These are phyloP conservation scores for Amphipoea oculea DNA, from an alignment of 2,888 invertebrate genomes.

Conservation along the genomic window DNA sequence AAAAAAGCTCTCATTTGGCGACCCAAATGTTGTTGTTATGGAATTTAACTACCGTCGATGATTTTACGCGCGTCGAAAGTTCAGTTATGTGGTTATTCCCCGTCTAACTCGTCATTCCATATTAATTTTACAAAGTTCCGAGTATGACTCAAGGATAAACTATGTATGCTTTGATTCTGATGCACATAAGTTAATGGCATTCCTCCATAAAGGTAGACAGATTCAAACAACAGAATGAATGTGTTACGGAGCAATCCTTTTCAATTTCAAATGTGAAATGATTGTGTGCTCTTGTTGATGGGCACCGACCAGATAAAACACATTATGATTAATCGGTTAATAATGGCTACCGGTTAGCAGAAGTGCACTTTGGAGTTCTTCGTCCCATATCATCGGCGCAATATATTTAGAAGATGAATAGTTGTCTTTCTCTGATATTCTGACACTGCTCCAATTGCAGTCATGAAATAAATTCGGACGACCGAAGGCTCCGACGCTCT, in stretches of 20 bases:
- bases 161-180: constrained; percentile 13
- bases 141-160: constrained; percentile 42
- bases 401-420: background rate
- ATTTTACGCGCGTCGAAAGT: constrained; percentile 10
- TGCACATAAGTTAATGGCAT: background rate
- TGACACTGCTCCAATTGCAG: background rate
- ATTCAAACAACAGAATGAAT: background rate
- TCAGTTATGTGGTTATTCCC: constrained; percentile 22
- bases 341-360: background rate
- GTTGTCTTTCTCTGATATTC: background rate
- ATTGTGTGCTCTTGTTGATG: background rate
- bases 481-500: background rate
- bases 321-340: background rate
- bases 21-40: constrained; percentile 13
- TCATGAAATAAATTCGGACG: background rate
- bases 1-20: background rate
- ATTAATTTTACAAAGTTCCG: constrained; percentile 34
- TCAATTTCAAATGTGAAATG: background rate
- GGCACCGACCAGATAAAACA: background rate
- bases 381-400: background rate
- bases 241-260: background rate
- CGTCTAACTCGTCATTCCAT: constrained; percentile 22
- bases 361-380: background rate
- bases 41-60: background rate
- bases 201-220: background rate